Conservation (phyloP, 2,113 vertebrate species). For the Salvelinus alpinus region DNA sequence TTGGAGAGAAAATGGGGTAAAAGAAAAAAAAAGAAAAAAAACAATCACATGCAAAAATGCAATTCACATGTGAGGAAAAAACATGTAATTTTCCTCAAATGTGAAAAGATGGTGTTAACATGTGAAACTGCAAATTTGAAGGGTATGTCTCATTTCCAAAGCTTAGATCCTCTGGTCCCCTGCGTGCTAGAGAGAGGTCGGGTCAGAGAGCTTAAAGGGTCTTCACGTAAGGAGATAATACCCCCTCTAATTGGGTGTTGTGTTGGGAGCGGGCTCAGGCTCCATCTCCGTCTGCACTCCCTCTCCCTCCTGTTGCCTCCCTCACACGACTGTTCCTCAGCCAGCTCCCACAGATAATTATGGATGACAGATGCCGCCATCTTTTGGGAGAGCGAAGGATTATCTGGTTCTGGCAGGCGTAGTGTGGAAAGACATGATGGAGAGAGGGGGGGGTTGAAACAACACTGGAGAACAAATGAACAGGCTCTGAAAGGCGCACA, state of each 20-base stretch:
- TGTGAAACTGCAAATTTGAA: not conserved
- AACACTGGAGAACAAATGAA: conserved; percentile 32
- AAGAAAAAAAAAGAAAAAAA: no score
- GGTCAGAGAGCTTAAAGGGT: conserved; percentile 51
- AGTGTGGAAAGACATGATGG: conserved; percentile 23
- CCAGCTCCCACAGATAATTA: conserved; percentile 53
- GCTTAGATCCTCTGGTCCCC: conserved; percentile 35
- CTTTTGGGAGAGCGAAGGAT: conserved; percentile 59
- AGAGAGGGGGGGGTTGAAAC: conserved; percentile 6
- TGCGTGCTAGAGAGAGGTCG: conserved; percentile 26
- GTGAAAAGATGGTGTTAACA: no score
- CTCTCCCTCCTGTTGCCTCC: conserved; percentile 33
- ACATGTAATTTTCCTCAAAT: conserved; percentile 26
- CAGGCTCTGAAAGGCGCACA: conserved; percentile 8
- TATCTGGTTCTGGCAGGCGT: conserved; percentile 61
- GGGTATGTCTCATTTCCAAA: conserved; percentile 46
- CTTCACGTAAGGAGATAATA: conserved; percentile 62
- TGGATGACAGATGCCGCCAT: conserved; percentile 66
- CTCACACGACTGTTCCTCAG: conserved; percentile 46
- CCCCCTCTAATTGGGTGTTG: conserved; percentile 57
- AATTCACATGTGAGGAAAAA: not conserved
- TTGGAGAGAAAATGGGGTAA: no score
- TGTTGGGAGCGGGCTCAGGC: conserved; percentile 35
- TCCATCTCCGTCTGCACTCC: conserved; percentile 5
- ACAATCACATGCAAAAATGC: no score